phyloP scores from a whole-genome alignment of 2,797 vertebrate species.

The Aeoliscus strigatus region DNA sequence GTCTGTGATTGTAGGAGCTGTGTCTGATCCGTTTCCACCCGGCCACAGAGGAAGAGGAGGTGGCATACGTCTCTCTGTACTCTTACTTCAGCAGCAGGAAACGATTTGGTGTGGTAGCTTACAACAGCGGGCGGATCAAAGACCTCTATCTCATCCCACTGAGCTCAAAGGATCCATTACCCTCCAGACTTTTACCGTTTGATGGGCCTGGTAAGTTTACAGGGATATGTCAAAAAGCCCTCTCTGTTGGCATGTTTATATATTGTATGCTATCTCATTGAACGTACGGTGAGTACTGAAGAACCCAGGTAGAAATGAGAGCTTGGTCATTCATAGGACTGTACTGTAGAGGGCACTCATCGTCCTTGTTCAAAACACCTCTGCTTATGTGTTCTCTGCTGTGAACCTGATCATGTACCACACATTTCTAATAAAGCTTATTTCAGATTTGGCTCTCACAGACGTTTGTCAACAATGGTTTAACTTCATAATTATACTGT shows the following conservation, averaged over 20 bases:
- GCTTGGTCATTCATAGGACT: slow-evolving; percentile 49
- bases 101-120: slow-evolving; percentile 94
- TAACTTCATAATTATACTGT: too few relatives aligned
- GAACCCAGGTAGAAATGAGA: slow-evolving; percentile 43
- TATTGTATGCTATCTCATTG: neutral
- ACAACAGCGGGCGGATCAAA: slow-evolving; percentile 96
- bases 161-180: slow-evolving; percentile 92
- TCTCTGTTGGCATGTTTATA: slow-evolving; percentile 1
- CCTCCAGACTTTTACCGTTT: slow-evolving; percentile 95
- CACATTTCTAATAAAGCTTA: slow-evolving; percentile 66
- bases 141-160: slow-evolving; percentile 98
- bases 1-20: slow-evolving; percentile 78
- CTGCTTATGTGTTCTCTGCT: slow-evolving; percentile 33
- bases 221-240: slow-evolving; percentile 12
- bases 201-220: slow-evolving; percentile 95
- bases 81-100: slow-evolving; percentile 99
- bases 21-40: slow-evolving; percentile 98
- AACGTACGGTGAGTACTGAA: slow-evolving; percentile 41
- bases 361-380: slow-evolving; percentile 26
- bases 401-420: slow-evolving; percentile 62
- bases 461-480: slow-evolving; percentile 5
- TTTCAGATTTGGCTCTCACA: slow-evolving; percentile 42
- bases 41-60: slow-evolving; percentile 97
- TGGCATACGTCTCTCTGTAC: slow-evolving; percentile 96
- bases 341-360: slow-evolving; percentile 52